Conservation (phyloP, 2,797 vertebrate genomes). For the Gymnoscopelus microlampas region DNA sequence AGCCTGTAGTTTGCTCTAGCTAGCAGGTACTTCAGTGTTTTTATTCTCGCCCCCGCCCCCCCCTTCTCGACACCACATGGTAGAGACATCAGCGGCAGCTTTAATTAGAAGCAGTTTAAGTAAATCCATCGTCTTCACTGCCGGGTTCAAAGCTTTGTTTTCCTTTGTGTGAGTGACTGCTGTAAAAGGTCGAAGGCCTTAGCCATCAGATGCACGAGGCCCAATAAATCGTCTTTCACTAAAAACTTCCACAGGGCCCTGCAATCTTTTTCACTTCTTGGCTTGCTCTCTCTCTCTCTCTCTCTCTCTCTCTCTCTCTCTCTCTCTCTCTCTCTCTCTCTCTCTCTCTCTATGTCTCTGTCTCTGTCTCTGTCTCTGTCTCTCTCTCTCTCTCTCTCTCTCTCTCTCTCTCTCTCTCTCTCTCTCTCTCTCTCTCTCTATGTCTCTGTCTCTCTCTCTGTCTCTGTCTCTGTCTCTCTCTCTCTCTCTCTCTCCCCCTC, state of each 20-base stretch:
- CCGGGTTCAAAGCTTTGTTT: constrained; percentile 51
- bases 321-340: constrained; percentile 28
- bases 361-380: too few relatives aligned
- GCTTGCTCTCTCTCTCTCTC: constrained; percentile 10
- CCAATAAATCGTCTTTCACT: constrained; percentile 44
- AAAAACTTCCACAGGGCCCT: constrained; percentile 16
- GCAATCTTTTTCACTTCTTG: neutral
- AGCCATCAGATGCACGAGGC: constrained; percentile 20
- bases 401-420: constrained; percentile 35
- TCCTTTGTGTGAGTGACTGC: constrained; percentile 57
- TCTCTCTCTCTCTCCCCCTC: constrained; percentile 14
- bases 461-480: neutral
- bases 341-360: constrained; percentile 23
- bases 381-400: constrained; percentile 16
- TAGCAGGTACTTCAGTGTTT: constrained; percentile 19
- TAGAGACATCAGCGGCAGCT: constrained; percentile 63
- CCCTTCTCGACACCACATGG: constrained; percentile 48
- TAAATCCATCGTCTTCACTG: constrained; percentile 46
- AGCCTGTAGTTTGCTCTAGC: constrained; percentile 25
- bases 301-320: constrained; percentile 18
- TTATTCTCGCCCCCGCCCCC: neutral
- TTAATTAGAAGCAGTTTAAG: constrained; percentile 71
- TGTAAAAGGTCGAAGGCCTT: constrained; percentile 43
- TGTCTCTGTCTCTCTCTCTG: constrained; percentile 11
- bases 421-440: constrained; percentile 13